These are phyloP conservation scores for Salvator merianae DNA, from an alignment of 2,113 vertebrate species.

Conservation along the genomic window DNA sequence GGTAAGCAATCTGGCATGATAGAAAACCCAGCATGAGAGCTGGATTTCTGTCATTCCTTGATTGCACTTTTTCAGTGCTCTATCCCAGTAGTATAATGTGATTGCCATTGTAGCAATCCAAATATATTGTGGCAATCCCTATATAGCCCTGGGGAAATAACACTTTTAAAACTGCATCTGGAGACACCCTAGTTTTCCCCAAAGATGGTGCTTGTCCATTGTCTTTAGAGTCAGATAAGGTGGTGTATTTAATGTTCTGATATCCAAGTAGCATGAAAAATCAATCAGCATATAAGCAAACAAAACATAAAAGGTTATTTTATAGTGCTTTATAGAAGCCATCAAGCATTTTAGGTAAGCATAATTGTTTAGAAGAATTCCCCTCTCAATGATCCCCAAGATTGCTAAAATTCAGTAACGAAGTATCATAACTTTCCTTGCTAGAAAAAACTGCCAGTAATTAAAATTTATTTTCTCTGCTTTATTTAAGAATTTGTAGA, in stretches of 20 bases:
- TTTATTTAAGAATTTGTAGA: too few relatives aligned
- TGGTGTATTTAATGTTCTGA: background rate
- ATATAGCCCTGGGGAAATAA: too few relatives aligned
- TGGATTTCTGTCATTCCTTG: too few relatives aligned
- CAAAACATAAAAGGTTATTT: background rate
- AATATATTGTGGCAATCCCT: too few relatives aligned
- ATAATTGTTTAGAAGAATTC: background rate
- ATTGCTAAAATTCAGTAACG: background rate
- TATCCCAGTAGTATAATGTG: too few relatives aligned
- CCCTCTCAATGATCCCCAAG: background rate
- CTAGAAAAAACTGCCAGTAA: background rate
- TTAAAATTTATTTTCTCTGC: background rate
- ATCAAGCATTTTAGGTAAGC: background rate
- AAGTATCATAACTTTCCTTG: background rate
- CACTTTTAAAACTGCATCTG: too few relatives aligned
- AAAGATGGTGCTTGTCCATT: background rate
- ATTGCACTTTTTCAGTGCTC: too few relatives aligned
- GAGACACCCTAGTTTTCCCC: background rate
- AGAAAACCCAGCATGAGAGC: too few relatives aligned
- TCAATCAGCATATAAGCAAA: background rate
- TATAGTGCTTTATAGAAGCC: background rate
- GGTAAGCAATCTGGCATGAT: too few relatives aligned
- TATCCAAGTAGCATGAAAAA: background rate
- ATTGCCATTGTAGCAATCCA: too few relatives aligned
- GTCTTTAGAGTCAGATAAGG: background rate